Percentiles rank a stretch among this genome's conserved stretches.
Evolutionary conservation across 2,797 vertebrate genomes (phyloP).

Genomic region (Notolabrus celidotus): DNA sequence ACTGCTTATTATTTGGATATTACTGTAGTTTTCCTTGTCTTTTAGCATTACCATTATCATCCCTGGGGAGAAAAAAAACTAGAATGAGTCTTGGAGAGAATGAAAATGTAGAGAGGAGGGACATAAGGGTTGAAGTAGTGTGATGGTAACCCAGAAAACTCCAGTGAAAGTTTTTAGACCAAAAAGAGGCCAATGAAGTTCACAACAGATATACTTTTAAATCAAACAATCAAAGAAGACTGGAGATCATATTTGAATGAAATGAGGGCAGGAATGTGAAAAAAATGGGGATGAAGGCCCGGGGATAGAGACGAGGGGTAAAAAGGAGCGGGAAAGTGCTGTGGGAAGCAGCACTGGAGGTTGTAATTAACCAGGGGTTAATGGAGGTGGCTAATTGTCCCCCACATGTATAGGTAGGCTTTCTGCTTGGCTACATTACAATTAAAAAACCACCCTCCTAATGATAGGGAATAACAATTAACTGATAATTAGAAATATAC

Average conservation of each 20-base stretch:
- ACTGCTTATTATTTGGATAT: no score
- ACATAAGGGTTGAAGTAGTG: constrained; percentile 22
- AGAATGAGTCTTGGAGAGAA: constrained; percentile 1
- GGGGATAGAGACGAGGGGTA: constrained; percentile 76
- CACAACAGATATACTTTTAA: constrained; percentile 49
- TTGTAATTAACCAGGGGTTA: constrained; percentile 89
- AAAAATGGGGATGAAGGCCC: constrained; percentile 69
- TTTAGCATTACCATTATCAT: not conserved
- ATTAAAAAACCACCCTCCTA: constrained; percentile 86
- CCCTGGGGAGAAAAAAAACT: constrained; percentile 4
- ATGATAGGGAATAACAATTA: constrained; percentile 86
- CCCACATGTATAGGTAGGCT: constrained; percentile 86
- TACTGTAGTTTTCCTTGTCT: not conserved
- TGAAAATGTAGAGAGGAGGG: constrained; percentile 8
- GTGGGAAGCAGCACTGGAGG: constrained; percentile 80
- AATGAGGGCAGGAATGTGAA: constrained; percentile 68
- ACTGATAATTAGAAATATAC: constrained; percentile 85
- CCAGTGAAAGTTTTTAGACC: constrained; percentile 24
- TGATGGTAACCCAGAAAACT: constrained; percentile 64
- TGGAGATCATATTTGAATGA: constrained; percentile 55
- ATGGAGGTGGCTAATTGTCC: constrained; percentile 89
- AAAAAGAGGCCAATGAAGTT: constrained; percentile 21
- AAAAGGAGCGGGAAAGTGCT: constrained; percentile 75
- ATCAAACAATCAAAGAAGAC: constrained; percentile 59
- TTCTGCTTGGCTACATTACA: constrained; percentile 88